Conservation (phyloP, 2,797 vertebrate species). For the Lagodon rhomboides region DNA sequence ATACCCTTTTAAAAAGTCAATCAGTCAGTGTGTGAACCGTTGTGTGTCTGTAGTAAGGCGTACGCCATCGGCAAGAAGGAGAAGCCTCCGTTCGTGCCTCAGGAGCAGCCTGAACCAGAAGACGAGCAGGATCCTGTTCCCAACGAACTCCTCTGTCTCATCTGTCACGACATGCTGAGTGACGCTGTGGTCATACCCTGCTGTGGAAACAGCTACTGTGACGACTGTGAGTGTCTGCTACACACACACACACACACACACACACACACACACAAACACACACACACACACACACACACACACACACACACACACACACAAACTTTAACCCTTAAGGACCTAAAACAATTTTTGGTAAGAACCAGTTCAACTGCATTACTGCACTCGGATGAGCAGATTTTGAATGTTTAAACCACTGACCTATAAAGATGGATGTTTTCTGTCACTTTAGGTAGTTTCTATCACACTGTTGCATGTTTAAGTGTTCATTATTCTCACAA, state of each 20-base stretch:
- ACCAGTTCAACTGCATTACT: background rate
- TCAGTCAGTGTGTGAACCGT: background rate
- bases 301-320: no score
- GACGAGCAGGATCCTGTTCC: slow-evolving; percentile 92
- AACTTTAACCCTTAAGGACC: no score
- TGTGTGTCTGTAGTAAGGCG: slow-evolving; percentile 86
- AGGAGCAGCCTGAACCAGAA: slow-evolving; percentile 87
- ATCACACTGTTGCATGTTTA: no score
- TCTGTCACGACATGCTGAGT: slow-evolving; percentile 95
- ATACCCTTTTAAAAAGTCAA: background rate
- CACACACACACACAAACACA: no score
- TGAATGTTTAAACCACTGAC: background rate
- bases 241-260: slow-evolving; percentile 16
- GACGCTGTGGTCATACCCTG: slow-evolving; percentile 98
- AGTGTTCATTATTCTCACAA: no score
- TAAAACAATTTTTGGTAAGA: background rate
- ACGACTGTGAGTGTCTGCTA: slow-evolving; percentile 91
- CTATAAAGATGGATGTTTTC: no score
- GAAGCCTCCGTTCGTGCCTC: slow-evolving; percentile 92
- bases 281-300: slow-evolving; percentile 11
- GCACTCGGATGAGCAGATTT: background rate
- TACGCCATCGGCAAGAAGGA: slow-evolving; percentile 99
- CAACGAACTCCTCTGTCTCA: slow-evolving; percentile 93
- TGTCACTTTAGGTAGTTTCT: no score
- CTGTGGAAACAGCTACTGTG: slow-evolving; percentile 98